Conservation (phyloP, 2,888 invertebrate genomes). For the Apocheima hispidaria region DNA sequence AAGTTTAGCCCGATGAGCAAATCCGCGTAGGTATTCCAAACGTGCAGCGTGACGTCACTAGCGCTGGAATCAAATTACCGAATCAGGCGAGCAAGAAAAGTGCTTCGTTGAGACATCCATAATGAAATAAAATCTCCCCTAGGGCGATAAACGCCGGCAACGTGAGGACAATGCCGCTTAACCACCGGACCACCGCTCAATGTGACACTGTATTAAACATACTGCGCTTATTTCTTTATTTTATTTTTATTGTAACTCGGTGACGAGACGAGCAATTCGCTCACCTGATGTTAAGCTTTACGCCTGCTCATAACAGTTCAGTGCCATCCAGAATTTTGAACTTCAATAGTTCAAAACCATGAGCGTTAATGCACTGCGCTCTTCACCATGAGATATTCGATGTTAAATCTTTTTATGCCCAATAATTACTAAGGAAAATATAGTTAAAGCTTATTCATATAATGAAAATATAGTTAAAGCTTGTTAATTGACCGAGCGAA, state of each 20-base stretch:
- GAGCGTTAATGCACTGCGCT: too few relatives aligned
- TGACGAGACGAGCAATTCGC: too few relatives aligned
- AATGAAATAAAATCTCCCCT: constrained; percentile 35
- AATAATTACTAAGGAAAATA: too few relatives aligned
- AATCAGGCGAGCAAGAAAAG: constrained; percentile 36
- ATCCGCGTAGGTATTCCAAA: not conserved
- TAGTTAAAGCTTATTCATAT: too few relatives aligned
- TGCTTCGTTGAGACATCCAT: constrained; percentile 41
- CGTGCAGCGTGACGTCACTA: constrained; percentile 4
- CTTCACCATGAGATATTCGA: too few relatives aligned
- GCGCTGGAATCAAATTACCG: constrained; percentile 38
- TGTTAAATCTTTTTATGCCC: too few relatives aligned
- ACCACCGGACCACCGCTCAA: not conserved
- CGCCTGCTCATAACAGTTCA: too few relatives aligned
- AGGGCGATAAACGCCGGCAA: constrained; percentile 8
- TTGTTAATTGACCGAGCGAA: too few relatives aligned
- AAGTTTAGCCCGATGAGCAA: not conserved
- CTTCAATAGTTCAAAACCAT: too few relatives aligned
- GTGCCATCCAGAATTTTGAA: too few relatives aligned
- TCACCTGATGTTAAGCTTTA: too few relatives aligned
- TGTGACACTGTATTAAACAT: not conserved
- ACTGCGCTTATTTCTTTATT: not conserved
- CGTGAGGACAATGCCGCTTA: constrained; percentile 7
- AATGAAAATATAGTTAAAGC: too few relatives aligned
- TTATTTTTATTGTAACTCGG: not conserved